Conservation (phyloP, 1,140 invertebrate species). For the Calycopis cecrops region DNA sequence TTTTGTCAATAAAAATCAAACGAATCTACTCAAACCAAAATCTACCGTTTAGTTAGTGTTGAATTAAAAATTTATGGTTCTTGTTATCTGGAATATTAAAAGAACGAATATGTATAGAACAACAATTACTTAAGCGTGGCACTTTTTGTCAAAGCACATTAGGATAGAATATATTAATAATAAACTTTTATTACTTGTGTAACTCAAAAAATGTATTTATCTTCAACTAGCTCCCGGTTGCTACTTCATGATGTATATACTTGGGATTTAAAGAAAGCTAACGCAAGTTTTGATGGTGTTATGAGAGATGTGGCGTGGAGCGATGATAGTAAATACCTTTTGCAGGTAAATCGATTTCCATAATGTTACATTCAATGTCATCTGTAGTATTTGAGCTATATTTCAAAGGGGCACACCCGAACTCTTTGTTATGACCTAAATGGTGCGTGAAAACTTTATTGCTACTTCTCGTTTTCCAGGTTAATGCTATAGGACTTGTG, state of each 20-base stretch:
- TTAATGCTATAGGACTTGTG: constrained; percentile 56
- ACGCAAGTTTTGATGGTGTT: constrained; percentile 55
- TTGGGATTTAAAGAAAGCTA: constrained; percentile 64
- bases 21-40: too few relatives aligned
- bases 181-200: neutral
- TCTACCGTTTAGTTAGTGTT: constrained; percentile 20
- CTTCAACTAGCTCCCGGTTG: constrained; percentile 63
- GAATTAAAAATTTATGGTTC: too few relatives aligned
- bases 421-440: too few relatives aligned
- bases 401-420: too few relatives aligned
- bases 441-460: neutral
- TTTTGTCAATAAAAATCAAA: constrained; percentile 8
- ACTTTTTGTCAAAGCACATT: too few relatives aligned
- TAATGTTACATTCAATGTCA: too few relatives aligned
- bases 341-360: constrained; percentile 47
- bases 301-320: constrained; percentile 68
- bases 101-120: too few relatives aligned
- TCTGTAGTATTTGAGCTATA: too few relatives aligned
- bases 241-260: constrained; percentile 58
- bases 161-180: too few relatives aligned
- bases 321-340: constrained; percentile 69
- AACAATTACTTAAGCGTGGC: too few relatives aligned
- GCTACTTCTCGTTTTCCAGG: constrained; percentile 41
- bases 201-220: constrained; percentile 58
- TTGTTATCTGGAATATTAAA: too few relatives aligned